phyloP scores from a whole-genome alignment of 2,888 invertebrate genomes.

The Artemia sinica region DNA sequence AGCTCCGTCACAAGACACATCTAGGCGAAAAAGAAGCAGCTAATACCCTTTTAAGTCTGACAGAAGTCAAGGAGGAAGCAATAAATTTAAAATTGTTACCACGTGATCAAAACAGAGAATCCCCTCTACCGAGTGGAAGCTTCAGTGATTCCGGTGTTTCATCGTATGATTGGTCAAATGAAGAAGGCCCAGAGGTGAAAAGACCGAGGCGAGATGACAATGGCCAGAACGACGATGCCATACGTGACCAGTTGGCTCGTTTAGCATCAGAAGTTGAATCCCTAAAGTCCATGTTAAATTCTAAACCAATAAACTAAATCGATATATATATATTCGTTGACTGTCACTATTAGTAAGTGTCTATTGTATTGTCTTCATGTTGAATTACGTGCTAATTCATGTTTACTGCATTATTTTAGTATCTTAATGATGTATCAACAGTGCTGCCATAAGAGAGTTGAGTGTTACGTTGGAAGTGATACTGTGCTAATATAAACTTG shows the following conservation, averaged over 20 bases:
- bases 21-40: constrained; percentile 60
- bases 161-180: constrained; percentile 14
- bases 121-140: neutral
- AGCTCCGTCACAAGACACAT: constrained; percentile 76
- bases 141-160: constrained; percentile 3
- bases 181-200: neutral
- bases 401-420: too few species aligned
- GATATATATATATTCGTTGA: too few species aligned
- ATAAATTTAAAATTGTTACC: constrained; percentile 3
- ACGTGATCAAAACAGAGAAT: constrained; percentile 4
- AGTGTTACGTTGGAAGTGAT: too few species aligned
- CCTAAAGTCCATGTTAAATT: constrained; percentile 43
- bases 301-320: neutral
- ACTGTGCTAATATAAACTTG: too few species aligned
- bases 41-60: constrained; percentile 2
- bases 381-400: too few species aligned
- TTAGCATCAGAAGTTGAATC: constrained; percentile 79
- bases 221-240: constrained; percentile 24
- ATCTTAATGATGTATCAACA: too few species aligned
- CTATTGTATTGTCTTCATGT: too few species aligned
- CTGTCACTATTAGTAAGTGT: too few species aligned
- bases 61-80: constrained; percentile 1
- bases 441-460: too few species aligned
- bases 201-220: constrained; percentile 9
- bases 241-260: constrained; percentile 54